Base-by-base conservation (phyloP, 1,140 invertebrate species). In the Anadara kagoshimensis region DNA sequence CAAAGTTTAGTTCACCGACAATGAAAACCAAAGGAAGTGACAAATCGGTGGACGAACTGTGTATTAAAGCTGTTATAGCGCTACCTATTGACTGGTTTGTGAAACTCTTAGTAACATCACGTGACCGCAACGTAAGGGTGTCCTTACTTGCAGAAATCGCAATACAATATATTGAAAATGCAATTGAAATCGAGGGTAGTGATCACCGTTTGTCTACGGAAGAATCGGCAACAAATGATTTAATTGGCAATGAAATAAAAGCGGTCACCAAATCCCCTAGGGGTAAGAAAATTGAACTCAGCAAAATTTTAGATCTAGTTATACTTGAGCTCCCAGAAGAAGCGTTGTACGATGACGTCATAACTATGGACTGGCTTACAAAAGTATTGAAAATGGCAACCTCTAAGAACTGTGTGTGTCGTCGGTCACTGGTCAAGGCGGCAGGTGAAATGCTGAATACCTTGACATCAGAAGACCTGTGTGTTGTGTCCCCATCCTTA, bases 281-380 rank as follows among this genome's bases (percentile, higher is more conserved):
- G 22, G 11, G 22, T 66, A 73, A 65, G 20, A 67, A 65, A 54
- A 54, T 58, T 41, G 79, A 85, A 14, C 61, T 79, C 0, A 75
- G 75, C 0, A 78, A 81, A 56, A 53, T 83, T 22, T 49, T 88
- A 12, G 86, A 87, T 74, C 63, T 69, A 36, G 69, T 88, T 26
- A 43, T 88, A 12, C 41, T 64, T 36, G 80, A 78, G 44, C 62
- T 88, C 12, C 86, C 87, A 12, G 84, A 85, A 56, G 80, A 83
- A 41, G 73, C 84, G 8, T 78, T 81, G 62, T 73, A 68, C 45
- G 76, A 81, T 54, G 79, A 83, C 1, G 65, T 74, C n/a, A 66
- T 87, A 3, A 81, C 82, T 1, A 77, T 84, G 44, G 83, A 85
- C 12, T 87, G 86, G 85, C 57, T 86, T 49, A 83, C 81, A n/a